Evolutionary conservation across 2,113 vertebrate genomes (phyloP).

Genomic region (Lophura nycthemera): DNA sequence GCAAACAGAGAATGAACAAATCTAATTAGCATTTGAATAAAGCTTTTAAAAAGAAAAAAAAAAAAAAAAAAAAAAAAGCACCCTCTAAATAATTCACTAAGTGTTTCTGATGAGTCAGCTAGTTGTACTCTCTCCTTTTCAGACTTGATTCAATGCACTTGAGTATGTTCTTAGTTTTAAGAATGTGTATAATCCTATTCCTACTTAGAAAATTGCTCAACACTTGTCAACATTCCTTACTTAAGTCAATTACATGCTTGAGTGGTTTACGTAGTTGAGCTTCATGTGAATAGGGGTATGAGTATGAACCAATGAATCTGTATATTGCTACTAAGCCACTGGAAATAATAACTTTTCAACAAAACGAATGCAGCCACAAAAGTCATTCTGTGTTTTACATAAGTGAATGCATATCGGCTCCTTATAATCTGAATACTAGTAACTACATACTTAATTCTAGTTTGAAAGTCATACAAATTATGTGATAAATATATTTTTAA

Average conservation of each 20-base stretch:
- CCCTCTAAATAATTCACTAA: neutral
- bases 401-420: neutral
- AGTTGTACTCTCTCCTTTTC: neutral
- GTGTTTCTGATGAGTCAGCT: neutral
- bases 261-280: neutral
- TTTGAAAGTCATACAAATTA: neutral
- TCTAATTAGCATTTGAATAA: neutral
- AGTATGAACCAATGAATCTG: neutral
- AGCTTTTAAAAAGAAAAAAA: neutral
- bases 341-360: neutral
- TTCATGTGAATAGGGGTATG: fast-evolving
- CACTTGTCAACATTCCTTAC: neutral
- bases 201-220: neutral
- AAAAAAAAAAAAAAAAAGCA: too few species aligned
- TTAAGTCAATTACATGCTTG: neutral
- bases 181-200: neutral
- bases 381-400: neutral
- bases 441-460: neutral
- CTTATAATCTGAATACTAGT: neutral
- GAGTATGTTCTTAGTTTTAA: neutral
- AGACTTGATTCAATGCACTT: neutral
- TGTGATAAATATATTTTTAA: neutral
- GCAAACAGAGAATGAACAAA: neutral
- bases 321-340: neutral
- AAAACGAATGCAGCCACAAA: neutral